Evolutionary conservation across 2,113 vertebrate species (phyloP).

Genomic region (Brachirus orientalis): DNA sequence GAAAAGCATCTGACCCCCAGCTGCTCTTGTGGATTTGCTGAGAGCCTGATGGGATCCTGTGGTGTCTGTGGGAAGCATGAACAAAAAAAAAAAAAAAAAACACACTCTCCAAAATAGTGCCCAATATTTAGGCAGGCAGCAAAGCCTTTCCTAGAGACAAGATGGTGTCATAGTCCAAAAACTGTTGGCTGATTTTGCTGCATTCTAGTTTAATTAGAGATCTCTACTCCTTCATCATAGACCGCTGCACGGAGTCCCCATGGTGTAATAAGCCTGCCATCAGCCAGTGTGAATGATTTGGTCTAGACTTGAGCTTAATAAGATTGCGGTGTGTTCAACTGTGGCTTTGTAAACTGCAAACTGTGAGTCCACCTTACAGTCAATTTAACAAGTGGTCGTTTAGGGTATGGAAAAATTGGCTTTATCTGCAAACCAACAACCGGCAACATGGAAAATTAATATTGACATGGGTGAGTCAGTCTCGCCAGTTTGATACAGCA

Average conservation of each 20-base stretch:
- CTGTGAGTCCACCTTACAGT: conserved; percentile 12
- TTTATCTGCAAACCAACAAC: conserved; percentile 26
- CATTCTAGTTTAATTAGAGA: conserved; percentile 56
- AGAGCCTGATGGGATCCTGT: no score
- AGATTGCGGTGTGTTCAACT: conserved; percentile 25
- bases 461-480: conserved; percentile 55
- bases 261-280: conserved; percentile 26
- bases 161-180: conserved; percentile 30
- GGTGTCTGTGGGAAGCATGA: no score
- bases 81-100: conserved; percentile 9
- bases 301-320: conserved; percentile 50
- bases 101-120: conserved; percentile 28
- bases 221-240: conserved; percentile 60
- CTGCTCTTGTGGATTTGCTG: conserved; percentile 33
- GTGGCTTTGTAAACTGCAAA: conserved; percentile 28
- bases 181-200: conserved; percentile 35
- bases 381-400: conserved; percentile 49
- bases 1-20: conserved; percentile 56
- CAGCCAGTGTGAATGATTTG: conserved; percentile 43
- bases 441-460: conserved; percentile 35
- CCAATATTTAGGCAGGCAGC: no score
- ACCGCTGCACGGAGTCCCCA: conserved; percentile 32
- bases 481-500: conserved; percentile 24
- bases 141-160: no score
- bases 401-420: conserved; percentile 38